These are phyloP conservation scores for Cephus pulcher DNA, from an alignment of 2,888 invertebrate species.

Conservation along the genomic window DNA sequence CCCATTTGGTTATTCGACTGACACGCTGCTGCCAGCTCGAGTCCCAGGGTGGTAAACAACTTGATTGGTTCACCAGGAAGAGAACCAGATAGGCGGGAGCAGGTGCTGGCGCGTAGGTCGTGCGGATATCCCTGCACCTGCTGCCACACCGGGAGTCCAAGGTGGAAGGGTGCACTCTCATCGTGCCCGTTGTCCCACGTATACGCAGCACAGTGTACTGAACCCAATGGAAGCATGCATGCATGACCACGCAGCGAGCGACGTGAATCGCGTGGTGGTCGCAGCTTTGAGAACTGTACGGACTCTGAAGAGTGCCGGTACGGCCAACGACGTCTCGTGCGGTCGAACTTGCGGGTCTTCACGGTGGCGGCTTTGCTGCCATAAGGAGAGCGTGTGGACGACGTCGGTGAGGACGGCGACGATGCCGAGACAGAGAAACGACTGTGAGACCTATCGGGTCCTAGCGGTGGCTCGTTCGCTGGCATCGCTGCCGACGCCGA, in stretches of 20 bases:
- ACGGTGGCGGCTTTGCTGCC: neutral
- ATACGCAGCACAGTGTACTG: neutral
- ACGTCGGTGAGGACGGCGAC: constrained; percentile 1
- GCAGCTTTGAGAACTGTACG: neutral
- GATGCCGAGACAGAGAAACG: neutral
- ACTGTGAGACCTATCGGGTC: neutral
- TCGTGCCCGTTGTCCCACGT: neutral
- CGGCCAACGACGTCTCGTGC: neutral
- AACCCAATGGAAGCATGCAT: neutral
- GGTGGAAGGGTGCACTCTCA: neutral
- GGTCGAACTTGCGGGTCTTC: neutral
- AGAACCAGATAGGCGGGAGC: neutral
- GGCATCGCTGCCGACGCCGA: neutral
- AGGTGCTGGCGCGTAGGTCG: neutral
- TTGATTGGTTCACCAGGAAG: neutral
- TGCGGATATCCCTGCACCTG: neutral
- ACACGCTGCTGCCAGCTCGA: neutral
- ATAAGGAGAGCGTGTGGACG: neutral
- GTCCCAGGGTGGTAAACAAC: neutral
- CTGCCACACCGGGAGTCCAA: neutral
- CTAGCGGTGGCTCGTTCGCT: neutral
- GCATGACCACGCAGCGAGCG: neutral
- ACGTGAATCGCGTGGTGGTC: neutral
- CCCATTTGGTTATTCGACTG: neutral
- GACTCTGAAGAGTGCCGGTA: neutral